Base-by-base conservation (phyloP, 2,888 invertebrate genomes). In the Eugnorisma glareosa region DNA sequence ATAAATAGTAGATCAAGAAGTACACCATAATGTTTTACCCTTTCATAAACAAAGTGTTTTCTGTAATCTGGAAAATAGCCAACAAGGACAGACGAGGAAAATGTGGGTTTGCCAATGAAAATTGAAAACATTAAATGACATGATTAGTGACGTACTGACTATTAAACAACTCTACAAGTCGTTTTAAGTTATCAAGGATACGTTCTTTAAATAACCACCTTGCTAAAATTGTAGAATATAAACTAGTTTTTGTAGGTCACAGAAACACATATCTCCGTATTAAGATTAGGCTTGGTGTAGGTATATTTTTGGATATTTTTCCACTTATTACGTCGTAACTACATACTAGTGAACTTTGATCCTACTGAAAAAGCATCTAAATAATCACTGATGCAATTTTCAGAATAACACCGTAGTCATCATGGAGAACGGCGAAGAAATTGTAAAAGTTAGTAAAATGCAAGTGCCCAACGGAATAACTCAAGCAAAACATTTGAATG, bases 361-460 rank as follows among this genome's bases (percentile, higher is more conserved):
- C 10, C 4, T 35, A 21, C 31, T 61, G 31, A 31, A 31, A 59
- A 3, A 64, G 40, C 64, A n/a, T 3, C n/a, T 64, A 40, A 64
- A 37, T 81, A 81, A 72, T 81, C 5, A 68, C 18, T 67, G 8
- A 24, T 77, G 67, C 73, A 86, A 75, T 85, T 94, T 92, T 63
- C 92, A 96, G 96, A 92, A 92, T 81, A 91, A 86, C 70, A 89
- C 93, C 63, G 91, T 91, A 59, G 88, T 91, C 31, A 92, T 92
- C 71, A 91, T 94, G 86, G 93, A 93, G 85, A 95, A 94, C 92
- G 94, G 94, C 69, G 94, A 93, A 88, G 93, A 93, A 90, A 91
- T 92, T 68, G 91, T 92, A 37, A 93, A 94, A 92, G 91, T 92
- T 15, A 90, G 91, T 88, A 95, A 91, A 86, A 93, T 94, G 94